Evolutionary conservation across 2,797 vertebrate genomes (phyloP).

Genomic region (Sarcophilus harrisii): DNA sequence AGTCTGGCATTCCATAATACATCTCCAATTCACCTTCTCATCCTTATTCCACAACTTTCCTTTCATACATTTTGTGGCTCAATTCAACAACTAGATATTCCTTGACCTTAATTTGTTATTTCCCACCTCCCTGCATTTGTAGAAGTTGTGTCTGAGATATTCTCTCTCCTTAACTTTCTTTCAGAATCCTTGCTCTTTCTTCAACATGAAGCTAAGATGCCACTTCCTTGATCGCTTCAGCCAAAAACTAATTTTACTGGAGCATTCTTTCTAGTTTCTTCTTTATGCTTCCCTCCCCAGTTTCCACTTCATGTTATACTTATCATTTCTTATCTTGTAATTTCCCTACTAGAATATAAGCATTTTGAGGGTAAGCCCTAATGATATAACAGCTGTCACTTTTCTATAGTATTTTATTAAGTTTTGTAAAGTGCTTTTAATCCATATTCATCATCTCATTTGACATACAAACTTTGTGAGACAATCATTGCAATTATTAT

Average conservation of each 20-base stretch:
- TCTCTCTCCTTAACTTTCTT: background rate
- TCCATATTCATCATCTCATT: background rate
- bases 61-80: background rate
- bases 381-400: no score
- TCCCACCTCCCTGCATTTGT: background rate
- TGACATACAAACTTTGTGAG: background rate
- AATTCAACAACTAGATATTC: background rate
- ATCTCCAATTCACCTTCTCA: background rate
- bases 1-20: background rate
- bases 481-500: background rate
- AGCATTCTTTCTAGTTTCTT: background rate
- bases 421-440: background rate
- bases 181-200: background rate
- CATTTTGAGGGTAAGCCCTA: background rate
- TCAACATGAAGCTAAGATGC: background rate
- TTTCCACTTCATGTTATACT: background rate
- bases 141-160: background rate
- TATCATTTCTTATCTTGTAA: background rate
- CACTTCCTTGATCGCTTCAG: background rate
- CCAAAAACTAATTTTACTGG: background rate
- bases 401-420: background rate
- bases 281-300: background rate
- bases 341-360: background rate
- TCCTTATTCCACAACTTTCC: background rate
- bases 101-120: background rate